Evolutionary conservation across 2,888 invertebrate genomes (phyloP), one percentile per base, ranked within the genome.

Genomic region (Apamea epomidion): DNA sequence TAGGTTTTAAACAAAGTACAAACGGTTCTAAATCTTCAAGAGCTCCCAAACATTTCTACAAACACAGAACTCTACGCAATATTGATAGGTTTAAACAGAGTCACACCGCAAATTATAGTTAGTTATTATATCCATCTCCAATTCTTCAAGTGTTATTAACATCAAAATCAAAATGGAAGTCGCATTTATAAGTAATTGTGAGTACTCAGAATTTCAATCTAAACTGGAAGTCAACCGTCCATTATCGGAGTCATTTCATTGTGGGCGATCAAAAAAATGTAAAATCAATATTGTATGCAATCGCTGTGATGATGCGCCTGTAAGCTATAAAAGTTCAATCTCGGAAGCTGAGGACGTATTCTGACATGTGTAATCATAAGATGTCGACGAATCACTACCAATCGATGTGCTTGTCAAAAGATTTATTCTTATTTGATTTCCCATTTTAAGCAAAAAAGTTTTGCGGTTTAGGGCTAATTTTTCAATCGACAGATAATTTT

Each of bases 281-380:
- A 92, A 94, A 95, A 95, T 95, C 95, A 95, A 95, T 95, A 95
- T 94, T 92, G 92, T 92, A 90, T 92, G 93, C 94, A 95, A 94
- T 94, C 91, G 90, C 80, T 60, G 88, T 93, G 94, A 94, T 95
- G 90, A 94, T 89, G 91, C 90, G 80, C 83, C 80, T 84, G 88
- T 88, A 83, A 87, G 91, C 88, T 91, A 92, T 94, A 94, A 94
- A 94, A 92, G 91, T 93, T 92, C 92, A 92, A 94, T 94, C 90
- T 92, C 82, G 74, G 82, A 87, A 78, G 75, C 64, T 64, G 80
- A 8, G 65, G 86, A 32, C 87, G 25, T 95, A 95, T 94, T 95
- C 93, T 93, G 92, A 29, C 16, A 77, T 37, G 51, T 25, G 14
- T 60, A 37, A 65, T 64, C 29, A 21, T 5, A 16, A n/a, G n/a